Base-by-base conservation (phyloP, 2,888 invertebrate genomes). In the Drosophila buzzatii region DNA sequence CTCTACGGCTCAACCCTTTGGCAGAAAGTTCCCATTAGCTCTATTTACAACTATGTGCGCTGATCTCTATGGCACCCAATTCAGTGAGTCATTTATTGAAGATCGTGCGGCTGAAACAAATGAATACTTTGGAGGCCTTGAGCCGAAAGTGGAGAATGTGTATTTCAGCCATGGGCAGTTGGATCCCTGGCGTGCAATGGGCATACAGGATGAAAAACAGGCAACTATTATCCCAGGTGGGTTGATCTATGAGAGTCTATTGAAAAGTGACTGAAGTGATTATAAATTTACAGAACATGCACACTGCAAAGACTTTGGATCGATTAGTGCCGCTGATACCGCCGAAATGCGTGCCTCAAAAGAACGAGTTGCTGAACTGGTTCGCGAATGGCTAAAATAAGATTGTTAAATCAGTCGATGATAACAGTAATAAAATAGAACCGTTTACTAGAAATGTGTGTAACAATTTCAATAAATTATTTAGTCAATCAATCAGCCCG, bases 181-280 rank as follows among this genome's bases (percentile, higher is more conserved):
- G 58, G 95, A 95, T 92, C 95, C 95, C 9, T 95, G 95, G 95
- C 93, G 94, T 72, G 89, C 93, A 0, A 92, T 94, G 79, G 94
- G 95, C 31, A 90, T 91, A 47, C 86, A 93, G 6, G 80, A 92
- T 35, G 91, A 91, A 6, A 61, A 77, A 0, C 74, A 90, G 45
- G 87, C 90, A 2, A 92, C 89, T 1, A 63, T 92, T 59, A 87
- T 92, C 66, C 92, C 92, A 68, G 72, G 92, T 92, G 7, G 8
- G 42, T 6, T 9, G 2, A 9, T 2, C 7, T 16, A 10, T 16
- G 1, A 5, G 16, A 23, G 5, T 35, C 9, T 20, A 8, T 9
- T 37, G 6, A 4, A 8, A 20, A 41, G 14, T 56, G 4, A 5
- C 33, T 37, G 12, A 12, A 18, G 3, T 51, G 18, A 51, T 35